A percentile compares a stretch with the other conserved stretches of the same genome.
Evolutionary conservation across 2,113 vertebrate genomes (phyloP).

Genomic region (Hassar affinis): DNA sequence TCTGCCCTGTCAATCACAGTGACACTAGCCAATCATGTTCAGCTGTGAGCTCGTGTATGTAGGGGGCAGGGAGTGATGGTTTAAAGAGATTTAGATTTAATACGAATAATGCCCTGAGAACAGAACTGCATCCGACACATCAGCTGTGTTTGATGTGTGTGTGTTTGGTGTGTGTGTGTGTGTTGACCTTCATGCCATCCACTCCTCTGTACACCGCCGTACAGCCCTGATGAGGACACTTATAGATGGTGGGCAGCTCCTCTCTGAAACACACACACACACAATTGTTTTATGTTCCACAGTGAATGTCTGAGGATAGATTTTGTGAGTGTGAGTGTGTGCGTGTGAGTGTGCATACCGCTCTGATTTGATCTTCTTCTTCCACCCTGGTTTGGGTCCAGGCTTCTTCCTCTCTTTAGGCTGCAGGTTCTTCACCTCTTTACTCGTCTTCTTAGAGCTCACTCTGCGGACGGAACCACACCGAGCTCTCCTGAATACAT

Average conservation of each 20-base stretch:
- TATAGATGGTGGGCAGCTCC: conserved; percentile 95
- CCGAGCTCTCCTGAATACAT: not conserved
- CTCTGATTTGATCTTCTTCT: conserved; percentile 87
- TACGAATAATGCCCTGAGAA: not conserved
- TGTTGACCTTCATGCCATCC: conserved; percentile 88
- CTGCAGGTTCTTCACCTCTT: conserved; percentile 71
- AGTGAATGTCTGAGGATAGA: not conserved
- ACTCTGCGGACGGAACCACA: conserved; percentile 35
- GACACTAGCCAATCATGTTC: not conserved
- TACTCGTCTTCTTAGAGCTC: conserved; percentile 70
- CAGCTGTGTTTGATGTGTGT: not conserved
- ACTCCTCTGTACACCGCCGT: conserved; percentile 90
- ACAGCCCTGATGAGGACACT: conserved; percentile 95
- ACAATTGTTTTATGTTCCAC: not conserved
- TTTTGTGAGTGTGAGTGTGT: not conserved
- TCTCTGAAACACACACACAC: conserved; percentile 75
- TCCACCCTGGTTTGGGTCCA: conserved; percentile 95
- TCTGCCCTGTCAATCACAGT: not conserved
- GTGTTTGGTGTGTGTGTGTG: not conserved
- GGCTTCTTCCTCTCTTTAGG: conserved; percentile 88
- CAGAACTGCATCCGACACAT: not conserved
- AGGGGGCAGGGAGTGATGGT: no score
- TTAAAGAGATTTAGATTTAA: no score
- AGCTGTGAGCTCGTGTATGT: not conserved
- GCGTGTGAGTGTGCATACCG: conserved; percentile 66